These are phyloP conservation scores for Proterorhinus semilunaris DNA, from an alignment of 2,113 vertebrate genomes.

Conservation along the genomic window DNA sequence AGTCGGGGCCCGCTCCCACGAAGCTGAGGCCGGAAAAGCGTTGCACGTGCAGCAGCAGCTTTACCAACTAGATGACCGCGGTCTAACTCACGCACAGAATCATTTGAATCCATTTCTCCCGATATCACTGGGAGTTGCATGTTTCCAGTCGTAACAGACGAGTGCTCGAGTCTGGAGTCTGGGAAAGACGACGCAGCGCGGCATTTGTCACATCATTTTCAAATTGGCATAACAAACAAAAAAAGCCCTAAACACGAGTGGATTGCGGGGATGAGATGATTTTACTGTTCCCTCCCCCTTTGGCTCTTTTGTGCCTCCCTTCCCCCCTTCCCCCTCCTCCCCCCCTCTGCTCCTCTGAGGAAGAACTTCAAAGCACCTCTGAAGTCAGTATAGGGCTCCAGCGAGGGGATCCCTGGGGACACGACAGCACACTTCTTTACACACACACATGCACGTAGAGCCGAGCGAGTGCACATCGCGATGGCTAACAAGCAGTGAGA, in stretches of 20 bases:
- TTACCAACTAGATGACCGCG: too few species aligned
- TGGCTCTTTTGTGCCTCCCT: slow-evolving; percentile 21
- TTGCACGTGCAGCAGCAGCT: too few species aligned
- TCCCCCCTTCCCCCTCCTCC: slow-evolving; percentile 14
- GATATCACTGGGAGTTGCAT: background rate
- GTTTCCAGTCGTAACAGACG: background rate
- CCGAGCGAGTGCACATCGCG: slow-evolving; percentile 28
- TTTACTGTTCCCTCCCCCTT: background rate
- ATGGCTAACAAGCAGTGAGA: slow-evolving; percentile 60
- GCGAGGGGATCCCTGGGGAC: slow-evolving; percentile 49
- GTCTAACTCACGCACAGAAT: too few species aligned
- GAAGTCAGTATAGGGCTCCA: slow-evolving; percentile 59
- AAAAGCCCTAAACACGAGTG: slow-evolving; percentile 23
- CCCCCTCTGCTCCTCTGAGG: slow-evolving; percentile 47
- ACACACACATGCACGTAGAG: slow-evolving; percentile 17
- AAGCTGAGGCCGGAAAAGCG: too few species aligned
- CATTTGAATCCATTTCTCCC: too few species aligned
- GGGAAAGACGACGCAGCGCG: background rate
- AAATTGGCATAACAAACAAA: background rate
- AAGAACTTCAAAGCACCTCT: slow-evolving; percentile 73
- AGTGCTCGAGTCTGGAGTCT: background rate
- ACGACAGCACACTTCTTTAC: slow-evolving; percentile 26
- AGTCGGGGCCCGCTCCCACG: too few species aligned
- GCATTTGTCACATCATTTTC: slow-evolving; percentile 8
- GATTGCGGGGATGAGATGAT: slow-evolving; percentile 17